Conservation (phyloP, 1,140 invertebrate species). For the Drosophila mojavensis region DNA sequence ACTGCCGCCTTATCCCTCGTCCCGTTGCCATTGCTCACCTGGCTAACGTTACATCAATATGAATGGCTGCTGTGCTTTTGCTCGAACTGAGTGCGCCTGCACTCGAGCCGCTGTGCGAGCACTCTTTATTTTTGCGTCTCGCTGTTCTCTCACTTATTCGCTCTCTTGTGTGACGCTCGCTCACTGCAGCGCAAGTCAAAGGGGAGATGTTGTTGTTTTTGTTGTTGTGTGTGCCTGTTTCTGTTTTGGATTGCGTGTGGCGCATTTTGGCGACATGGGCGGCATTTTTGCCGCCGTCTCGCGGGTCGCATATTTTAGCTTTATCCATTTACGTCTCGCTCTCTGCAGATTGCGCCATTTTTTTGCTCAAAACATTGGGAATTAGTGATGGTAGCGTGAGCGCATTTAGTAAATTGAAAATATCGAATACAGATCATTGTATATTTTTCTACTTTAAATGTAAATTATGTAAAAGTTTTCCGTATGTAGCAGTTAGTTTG, state of each 20-base stretch:
- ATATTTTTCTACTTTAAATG: too few relatives aligned
- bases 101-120: constrained; percentile 10
- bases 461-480: too few relatives aligned
- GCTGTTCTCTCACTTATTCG: constrained; percentile 27
- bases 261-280: constrained; percentile 77
- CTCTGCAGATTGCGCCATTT: constrained; percentile 73
- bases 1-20: constrained; percentile 3
- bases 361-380: constrained; percentile 46
- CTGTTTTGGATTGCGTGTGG: constrained; percentile 67
- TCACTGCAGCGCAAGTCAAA: constrained; percentile 32
- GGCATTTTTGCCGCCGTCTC: constrained; percentile 66
- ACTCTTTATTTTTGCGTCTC: constrained; percentile 11
- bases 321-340: constrained; percentile 63
- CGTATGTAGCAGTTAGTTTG: too few relatives aligned
- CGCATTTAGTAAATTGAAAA: neutral
- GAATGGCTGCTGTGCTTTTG: constrained; percentile 51
- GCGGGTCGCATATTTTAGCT: constrained; percentile 70
- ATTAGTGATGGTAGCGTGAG: constrained; percentile 23
- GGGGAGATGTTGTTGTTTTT: constrained; percentile 39
- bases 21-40: constrained; percentile 50
- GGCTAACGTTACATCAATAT: constrained; percentile 70
- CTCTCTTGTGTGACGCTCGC: constrained; percentile 5
- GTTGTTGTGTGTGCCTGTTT: constrained; percentile 38
- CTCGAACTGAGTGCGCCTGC: constrained; percentile 41
- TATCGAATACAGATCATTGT: too few relatives aligned